These are phyloP conservation scores for Sphaeridia pumilis DNA, from an alignment of 2,888 invertebrate genomes.

Conservation along the genomic window DNA sequence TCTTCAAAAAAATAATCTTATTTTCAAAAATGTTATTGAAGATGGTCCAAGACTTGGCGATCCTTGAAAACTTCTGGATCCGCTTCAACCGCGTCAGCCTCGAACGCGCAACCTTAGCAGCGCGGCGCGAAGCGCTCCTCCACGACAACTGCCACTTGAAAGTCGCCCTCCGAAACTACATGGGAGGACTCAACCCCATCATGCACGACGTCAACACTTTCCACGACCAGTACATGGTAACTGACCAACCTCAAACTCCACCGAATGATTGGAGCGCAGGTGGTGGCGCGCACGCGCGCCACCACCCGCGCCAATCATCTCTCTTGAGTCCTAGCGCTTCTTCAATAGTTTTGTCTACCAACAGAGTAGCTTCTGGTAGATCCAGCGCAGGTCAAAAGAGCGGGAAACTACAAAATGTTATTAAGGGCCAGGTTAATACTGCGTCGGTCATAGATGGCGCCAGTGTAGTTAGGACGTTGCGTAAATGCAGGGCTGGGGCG, in stretches of 20 bases:
- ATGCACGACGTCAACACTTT: constrained; percentile 7
- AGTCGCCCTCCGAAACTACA: constrained; percentile 28
- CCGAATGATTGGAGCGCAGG: too few relatives aligned
- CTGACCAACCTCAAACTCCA: too few relatives aligned
- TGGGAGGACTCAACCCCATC: constrained; percentile 33
- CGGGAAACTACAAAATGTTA: too few relatives aligned
- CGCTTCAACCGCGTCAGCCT: constrained; percentile 29
- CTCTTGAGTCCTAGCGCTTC: not conserved
- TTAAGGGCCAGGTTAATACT: too few relatives aligned
- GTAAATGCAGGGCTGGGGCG: too few relatives aligned
- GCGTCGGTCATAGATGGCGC: too few relatives aligned
- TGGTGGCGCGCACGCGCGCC: too few relatives aligned
- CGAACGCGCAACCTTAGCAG: constrained; percentile 21
- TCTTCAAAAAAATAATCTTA: not conserved
- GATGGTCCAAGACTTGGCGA: constrained; percentile 26
- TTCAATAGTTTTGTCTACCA: not conserved
- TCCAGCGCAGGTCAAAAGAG: not conserved
- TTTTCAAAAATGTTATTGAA: constrained; percentile 3
- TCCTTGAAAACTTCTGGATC: constrained; percentile 34
- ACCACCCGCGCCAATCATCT: not conserved
- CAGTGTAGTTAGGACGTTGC: too few relatives aligned
- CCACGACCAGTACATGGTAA: constrained; percentile 12
- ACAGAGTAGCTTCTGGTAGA: not conserved
- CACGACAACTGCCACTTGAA: constrained; percentile 29
- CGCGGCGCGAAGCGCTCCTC: constrained; percentile 18